A percentile compares a stretch with the other conserved stretches of the same genome.
Conservation (phyloP, 2,888 invertebrate species). For the Colostygia pectinataria region DNA sequence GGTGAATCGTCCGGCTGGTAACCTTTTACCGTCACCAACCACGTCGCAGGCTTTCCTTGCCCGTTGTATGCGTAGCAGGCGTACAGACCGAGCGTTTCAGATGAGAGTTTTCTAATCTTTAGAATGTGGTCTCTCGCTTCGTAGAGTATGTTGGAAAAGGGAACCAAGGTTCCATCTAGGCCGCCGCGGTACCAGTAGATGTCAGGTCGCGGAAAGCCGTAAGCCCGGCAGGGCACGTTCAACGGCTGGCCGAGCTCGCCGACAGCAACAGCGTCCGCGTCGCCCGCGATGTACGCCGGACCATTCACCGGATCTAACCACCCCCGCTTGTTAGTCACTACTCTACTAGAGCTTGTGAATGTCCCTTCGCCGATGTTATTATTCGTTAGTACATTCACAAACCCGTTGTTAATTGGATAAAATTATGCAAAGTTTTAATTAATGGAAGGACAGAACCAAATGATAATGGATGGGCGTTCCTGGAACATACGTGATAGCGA, state of each 20-base stretch:
- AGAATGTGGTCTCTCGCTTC: conserved; percentile 90
- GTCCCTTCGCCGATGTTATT: conserved; percentile 31
- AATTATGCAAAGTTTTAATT: conserved; percentile 43
- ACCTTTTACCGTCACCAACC: conserved; percentile 89
- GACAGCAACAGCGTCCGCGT: conserved; percentile 84
- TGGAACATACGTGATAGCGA: conserved; percentile 25
- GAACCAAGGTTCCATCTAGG: conserved; percentile 87
- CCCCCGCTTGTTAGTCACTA: conserved; percentile 49
- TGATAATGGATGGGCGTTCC: conserved; percentile 45
- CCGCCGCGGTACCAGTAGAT: conserved; percentile 94
- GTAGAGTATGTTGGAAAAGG: conserved; percentile 85
- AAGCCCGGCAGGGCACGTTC: conserved; percentile 89
- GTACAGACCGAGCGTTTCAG: conserved; percentile 91
- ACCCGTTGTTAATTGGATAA: conserved; percentile 58
- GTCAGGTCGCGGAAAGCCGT: conserved; percentile 90
- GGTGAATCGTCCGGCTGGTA: conserved; percentile 84
- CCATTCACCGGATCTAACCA: conserved; percentile 82
- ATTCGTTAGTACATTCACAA: conserved; percentile 51
- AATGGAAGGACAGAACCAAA: conserved; percentile 41
- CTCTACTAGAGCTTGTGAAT: conserved; percentile 45
- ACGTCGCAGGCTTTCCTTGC: conserved; percentile 88
- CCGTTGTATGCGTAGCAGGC: conserved; percentile 96
- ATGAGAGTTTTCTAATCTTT: conserved; percentile 86
- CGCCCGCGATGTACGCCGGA: conserved; percentile 86
- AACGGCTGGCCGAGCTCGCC: conserved; percentile 89